These are phyloP conservation scores for Trichacis sp. DNA, from an alignment of 2,888 invertebrate species.

Conservation along the genomic window DNA sequence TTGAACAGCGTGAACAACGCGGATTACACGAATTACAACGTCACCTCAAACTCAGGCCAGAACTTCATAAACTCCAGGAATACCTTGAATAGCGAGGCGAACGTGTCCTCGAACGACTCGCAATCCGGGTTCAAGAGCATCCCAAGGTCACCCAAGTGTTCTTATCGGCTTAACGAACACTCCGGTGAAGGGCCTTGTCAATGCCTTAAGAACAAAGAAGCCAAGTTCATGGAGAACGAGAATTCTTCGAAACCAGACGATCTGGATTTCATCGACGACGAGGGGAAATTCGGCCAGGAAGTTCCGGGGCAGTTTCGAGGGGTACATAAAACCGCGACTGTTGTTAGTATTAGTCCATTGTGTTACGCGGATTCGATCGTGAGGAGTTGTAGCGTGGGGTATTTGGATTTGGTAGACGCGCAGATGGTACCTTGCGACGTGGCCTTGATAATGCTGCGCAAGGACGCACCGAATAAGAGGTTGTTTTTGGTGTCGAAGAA, in stretches of 20 bases:
- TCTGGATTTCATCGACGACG: constrained; percentile 80
- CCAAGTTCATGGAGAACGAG: constrained; percentile 44
- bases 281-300: constrained; percentile 61
- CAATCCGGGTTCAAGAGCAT: constrained; percentile 46
- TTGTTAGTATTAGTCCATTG: constrained; percentile 77
- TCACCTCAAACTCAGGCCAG: constrained; percentile 36
- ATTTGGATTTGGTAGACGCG: constrained; percentile 85
- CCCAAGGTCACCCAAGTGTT: constrained; percentile 58
- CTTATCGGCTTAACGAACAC: constrained; percentile 52
- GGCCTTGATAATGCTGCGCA: constrained; percentile 77
- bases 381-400: constrained; percentile 89
- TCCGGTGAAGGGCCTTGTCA: constrained; percentile 39
- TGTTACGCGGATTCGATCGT: constrained; percentile 79
- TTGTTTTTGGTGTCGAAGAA: constrained; percentile 81
- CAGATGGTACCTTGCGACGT: constrained; percentile 82
- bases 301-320: constrained; percentile 49
- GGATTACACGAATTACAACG: constrained; percentile 40
- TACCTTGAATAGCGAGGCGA: constrained; percentile 44
- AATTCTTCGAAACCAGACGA: constrained; percentile 71
- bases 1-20: constrained; percentile 48
- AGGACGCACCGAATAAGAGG: constrained; percentile 80
- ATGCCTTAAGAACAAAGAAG: constrained; percentile 54
- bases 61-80: constrained; percentile 56
- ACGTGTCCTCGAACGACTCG: constrained; percentile 40
- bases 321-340: constrained; percentile 70